phyloP scores from a whole-genome alignment of 1,140 invertebrate species.

The Papilio polyxenes region DNA sequence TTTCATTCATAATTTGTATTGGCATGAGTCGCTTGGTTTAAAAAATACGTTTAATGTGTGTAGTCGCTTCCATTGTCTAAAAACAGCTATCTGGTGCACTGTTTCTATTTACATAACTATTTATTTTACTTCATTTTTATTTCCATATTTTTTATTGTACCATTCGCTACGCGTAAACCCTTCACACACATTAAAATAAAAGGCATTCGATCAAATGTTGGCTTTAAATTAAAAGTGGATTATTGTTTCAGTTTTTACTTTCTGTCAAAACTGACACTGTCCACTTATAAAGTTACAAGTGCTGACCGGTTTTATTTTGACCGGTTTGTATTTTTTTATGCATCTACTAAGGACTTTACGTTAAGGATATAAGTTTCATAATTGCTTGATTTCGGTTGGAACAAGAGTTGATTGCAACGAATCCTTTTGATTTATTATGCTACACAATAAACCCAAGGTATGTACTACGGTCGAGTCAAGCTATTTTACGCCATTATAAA shows the following conservation, averaged over 20 bases:
- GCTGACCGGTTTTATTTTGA: slow-evolving; percentile 38
- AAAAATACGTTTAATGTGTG: too few species aligned
- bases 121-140: too few species aligned
- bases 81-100: too few species aligned
- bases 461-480: slow-evolving; percentile 14
- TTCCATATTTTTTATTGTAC: not conserved
- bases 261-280: slow-evolving; percentile 39
- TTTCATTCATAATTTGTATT: not conserved
- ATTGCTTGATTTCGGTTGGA: not conserved
- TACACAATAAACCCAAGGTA: slow-evolving; percentile 31
- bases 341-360: slow-evolving; percentile 1
- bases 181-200: slow-evolving; percentile 1
- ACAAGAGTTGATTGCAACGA: slow-evolving; percentile 32
- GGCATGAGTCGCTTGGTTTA: too few species aligned
- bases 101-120: too few species aligned
- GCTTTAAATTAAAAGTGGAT: slow-evolving; percentile 30
- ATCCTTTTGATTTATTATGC: slow-evolving; percentile 39
- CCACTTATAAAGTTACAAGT: slow-evolving; percentile 40
- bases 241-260: slow-evolving; percentile 40
- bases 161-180: not conserved
- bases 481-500: slow-evolving; percentile 37
- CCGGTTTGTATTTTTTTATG: slow-evolving; percentile 15
- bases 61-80: too few species aligned
- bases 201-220: slow-evolving; percentile 19
- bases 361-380: not conserved